Evolutionary conservation across 2,797 vertebrate species (phyloP).

Genomic region (Arremon aurantiirostris): DNA sequence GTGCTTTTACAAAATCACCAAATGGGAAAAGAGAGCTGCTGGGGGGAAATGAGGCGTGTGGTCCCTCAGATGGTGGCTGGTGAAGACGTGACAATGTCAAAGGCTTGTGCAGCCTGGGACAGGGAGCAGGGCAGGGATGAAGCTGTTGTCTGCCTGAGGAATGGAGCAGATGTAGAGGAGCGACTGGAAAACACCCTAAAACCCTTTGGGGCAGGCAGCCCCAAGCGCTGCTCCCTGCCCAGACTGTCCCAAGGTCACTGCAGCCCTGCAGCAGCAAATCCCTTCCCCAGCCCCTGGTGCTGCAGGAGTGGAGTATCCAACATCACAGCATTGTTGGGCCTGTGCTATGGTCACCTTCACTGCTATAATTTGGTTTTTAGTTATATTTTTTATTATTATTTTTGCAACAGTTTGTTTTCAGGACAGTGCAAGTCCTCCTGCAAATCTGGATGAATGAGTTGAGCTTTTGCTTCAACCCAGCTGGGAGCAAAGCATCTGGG

Average conservation of each 20-base stretch:
- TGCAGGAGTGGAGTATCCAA: no score
- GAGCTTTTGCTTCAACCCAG: not conserved
- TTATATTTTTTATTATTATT: accelerated
- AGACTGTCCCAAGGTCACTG: not conserved
- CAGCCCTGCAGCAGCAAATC: not conserved
- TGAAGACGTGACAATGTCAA: not conserved
- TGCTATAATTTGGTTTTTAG: not conserved
- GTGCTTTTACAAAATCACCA: not conserved
- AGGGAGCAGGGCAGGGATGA: not conserved
- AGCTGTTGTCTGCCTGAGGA: not conserved
- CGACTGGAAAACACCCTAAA: not conserved
- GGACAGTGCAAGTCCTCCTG: not conserved
- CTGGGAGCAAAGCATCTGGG: not conserved
- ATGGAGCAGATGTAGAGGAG: not conserved
- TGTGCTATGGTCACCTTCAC: accelerated
- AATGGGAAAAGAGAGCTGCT: not conserved
- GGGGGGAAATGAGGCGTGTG: not conserved
- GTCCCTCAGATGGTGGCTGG: not conserved
- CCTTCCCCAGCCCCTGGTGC: not conserved
- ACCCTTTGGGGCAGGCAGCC: not conserved
- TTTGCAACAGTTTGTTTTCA: not conserved
- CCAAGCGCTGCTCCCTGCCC: not conserved
- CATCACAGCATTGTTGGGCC: accelerated
- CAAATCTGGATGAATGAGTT: not conserved
- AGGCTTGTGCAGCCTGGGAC: not conserved